These are phyloP conservation scores for Hyles euphorbiae DNA, from an alignment of 1,140 invertebrate genomes.

Conservation along the genomic window DNA sequence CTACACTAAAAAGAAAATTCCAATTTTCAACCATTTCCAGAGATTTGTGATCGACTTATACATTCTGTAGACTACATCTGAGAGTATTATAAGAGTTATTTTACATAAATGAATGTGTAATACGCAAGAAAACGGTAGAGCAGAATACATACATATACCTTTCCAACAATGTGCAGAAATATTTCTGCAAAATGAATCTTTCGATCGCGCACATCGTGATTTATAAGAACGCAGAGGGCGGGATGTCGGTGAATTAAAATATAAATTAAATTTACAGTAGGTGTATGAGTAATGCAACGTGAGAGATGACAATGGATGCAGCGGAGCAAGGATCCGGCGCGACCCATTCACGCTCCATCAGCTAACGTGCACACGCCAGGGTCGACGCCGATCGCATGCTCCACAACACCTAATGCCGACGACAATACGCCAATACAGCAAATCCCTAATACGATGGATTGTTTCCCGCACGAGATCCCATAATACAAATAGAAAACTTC, in stretches of 20 bases:
- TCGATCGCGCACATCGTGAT: no score
- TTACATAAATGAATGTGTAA: constrained; percentile 6
- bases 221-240: no score
- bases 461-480: neutral
- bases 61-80: neutral
- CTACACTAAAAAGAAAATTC: neutral
- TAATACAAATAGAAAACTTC: neutral
- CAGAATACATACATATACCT: no score
- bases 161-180: no score
- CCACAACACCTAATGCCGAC: no score
- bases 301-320: constrained; percentile 62
- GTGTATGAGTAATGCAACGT: constrained; percentile 31
- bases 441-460: constrained; percentile 4
- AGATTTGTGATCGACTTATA: constrained; percentile 1
- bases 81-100: constrained; percentile 3
- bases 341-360: constrained; percentile 59
- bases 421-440: neutral
- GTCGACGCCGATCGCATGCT: constrained; percentile 5
- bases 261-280: neutral
- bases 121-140: no score
- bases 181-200: no score
- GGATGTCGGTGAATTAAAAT: neutral
- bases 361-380: constrained; percentile 27
- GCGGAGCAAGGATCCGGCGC: constrained; percentile 52
- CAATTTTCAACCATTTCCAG: constrained; percentile 1